Conservation (phyloP, 2,113 vertebrate species). For the Zosterops hypoxanthus region DNA sequence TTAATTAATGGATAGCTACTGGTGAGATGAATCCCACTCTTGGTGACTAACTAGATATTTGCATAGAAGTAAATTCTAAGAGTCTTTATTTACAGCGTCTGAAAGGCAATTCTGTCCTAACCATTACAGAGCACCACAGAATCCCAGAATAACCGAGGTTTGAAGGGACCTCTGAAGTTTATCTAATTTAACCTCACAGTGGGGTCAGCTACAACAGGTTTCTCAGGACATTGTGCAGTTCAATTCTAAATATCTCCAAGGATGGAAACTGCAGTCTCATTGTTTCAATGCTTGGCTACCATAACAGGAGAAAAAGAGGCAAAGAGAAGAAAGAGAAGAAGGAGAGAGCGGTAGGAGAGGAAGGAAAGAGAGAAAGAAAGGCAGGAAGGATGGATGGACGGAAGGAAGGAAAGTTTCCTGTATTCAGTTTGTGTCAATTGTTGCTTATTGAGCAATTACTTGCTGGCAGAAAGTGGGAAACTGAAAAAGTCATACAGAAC, state of each 20-base stretch:
- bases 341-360: not conserved
- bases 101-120: not conserved
- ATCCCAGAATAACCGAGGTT: not conserved
- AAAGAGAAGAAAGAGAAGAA: not conserved
- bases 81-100: not conserved
- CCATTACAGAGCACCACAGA: not conserved
- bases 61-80: not conserved
- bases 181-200: not conserved
- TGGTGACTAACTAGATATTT: not conserved
- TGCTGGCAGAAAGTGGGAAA: not conserved
- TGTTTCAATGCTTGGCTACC: not conserved
- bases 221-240: not conserved
- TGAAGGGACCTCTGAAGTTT: not conserved
- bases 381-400: rapidly evolving
- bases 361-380: not conserved
- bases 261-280: not conserved
- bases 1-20: not conserved
- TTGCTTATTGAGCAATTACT: not conserved
- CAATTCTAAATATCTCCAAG: not conserved
- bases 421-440: not conserved
- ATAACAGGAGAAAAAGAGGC: no score
- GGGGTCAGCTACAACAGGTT: not conserved
- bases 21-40: not conserved
- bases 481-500: not conserved
- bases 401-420: not conserved